Conservation (phyloP, 2,113 vertebrate genomes). For the Nothobranchius kuhntae region DNA sequence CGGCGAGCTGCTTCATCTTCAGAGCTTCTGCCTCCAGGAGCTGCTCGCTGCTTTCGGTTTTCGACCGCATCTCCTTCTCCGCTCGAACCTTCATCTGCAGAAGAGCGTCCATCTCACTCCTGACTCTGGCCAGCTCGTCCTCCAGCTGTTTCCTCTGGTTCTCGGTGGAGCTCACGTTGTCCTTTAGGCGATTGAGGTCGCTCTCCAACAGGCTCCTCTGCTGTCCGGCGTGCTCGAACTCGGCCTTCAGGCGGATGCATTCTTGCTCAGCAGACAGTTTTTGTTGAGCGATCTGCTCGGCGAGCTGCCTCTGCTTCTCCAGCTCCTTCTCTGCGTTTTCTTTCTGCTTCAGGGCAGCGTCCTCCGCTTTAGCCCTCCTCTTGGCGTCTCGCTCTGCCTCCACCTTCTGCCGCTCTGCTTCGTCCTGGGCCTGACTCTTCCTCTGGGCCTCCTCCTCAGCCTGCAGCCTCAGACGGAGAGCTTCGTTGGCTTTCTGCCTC, state of each 20-base stretch:
- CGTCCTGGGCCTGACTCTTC: slow-evolving; percentile 89
- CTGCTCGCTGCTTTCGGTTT: slow-evolving; percentile 92
- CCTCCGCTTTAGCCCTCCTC: slow-evolving; percentile 88
- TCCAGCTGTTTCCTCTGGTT: slow-evolving; percentile 89
- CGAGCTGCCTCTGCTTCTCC: slow-evolving; percentile 87
- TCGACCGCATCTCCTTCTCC: slow-evolving; percentile 87
- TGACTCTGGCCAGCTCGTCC: slow-evolving; percentile 89
- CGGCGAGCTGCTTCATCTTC: slow-evolving; percentile 92
- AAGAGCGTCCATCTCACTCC: slow-evolving; percentile 90
- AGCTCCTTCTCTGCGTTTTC: slow-evolving; percentile 91
- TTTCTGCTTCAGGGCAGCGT: slow-evolving; percentile 89
- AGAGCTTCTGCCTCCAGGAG: slow-evolving; percentile 87
- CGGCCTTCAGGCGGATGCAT: slow-evolving; percentile 88
- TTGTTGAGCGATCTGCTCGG: slow-evolving; percentile 89
- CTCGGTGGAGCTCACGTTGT: slow-evolving; percentile 81
- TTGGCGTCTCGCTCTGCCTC: slow-evolving; percentile 90
- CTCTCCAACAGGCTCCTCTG: slow-evolving; percentile 90
- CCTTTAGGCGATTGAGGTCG: slow-evolving; percentile 89
- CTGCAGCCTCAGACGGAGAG: slow-evolving; percentile 88
- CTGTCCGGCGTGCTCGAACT: slow-evolving; percentile 90
- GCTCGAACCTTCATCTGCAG: slow-evolving; percentile 85
- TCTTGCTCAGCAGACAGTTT: slow-evolving; percentile 91
- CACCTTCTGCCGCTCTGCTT: slow-evolving; percentile 93
- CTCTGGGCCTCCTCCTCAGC: slow-evolving; percentile 94
- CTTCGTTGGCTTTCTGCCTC: slow-evolving; percentile 96